Percentiles rank a stretch among this genome's conserved stretches.
phyloP scores from a whole-genome alignment of 2,888 invertebrate species.

The Phaedon cochleariae region DNA sequence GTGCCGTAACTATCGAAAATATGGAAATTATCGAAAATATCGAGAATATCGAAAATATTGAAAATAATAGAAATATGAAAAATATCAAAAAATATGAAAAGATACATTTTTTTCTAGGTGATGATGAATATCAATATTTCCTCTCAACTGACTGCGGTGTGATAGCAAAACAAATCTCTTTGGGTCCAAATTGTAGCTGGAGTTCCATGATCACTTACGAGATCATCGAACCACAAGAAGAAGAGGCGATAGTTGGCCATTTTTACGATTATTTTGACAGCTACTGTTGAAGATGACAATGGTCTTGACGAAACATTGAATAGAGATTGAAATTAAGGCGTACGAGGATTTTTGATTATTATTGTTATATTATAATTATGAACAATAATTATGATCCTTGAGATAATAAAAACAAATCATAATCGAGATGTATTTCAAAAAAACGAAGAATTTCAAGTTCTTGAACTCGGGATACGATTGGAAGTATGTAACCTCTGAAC shows the following conservation, averaged over 20 bases:
- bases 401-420: too few species aligned
- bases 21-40: not conserved
- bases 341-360: too few species aligned
- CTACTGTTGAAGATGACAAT: slow-evolving; percentile 2
- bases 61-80: too few species aligned
- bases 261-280: slow-evolving; percentile 23
- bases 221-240: slow-evolving; percentile 5
- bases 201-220: slow-evolving; percentile 5
- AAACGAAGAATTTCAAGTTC: too few species aligned
- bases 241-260: not conserved
- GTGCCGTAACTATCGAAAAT: not conserved
- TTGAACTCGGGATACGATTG: too few species aligned
- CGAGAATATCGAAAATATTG: too few species aligned
- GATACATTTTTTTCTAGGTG: slow-evolving; percentile 5
- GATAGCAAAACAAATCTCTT: not conserved
- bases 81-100: too few species aligned
- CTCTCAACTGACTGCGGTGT: slow-evolving; percentile 14
- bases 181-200: slow-evolving; percentile 7
- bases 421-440: too few species aligned
- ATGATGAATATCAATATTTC: slow-evolving; percentile 26
- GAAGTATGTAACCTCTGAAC: too few species aligned
- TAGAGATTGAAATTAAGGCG: too few species aligned
- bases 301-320: not conserved
- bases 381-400: too few species aligned
- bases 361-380: too few species aligned